phyloP scores from a whole-genome alignment of 1,140 invertebrate genomes.

The Diprion similis region DNA sequence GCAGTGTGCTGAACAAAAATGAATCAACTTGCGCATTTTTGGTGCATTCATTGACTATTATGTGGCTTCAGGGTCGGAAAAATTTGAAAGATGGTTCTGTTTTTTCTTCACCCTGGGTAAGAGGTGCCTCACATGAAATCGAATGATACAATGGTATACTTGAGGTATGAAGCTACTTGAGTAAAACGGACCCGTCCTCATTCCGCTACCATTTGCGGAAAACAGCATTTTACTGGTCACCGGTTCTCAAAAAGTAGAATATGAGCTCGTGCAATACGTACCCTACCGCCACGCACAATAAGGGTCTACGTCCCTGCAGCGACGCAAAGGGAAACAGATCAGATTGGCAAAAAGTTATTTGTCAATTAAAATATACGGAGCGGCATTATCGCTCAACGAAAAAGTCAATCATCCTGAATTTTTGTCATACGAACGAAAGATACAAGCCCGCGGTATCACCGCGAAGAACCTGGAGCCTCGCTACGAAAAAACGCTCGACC shows the following conservation, averaged over 20 bases:
- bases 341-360: slow-evolving; percentile 38
- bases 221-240: slow-evolving; percentile 44
- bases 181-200: slow-evolving; percentile 37
- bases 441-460: not conserved
- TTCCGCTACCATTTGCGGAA: slow-evolving; percentile 48
- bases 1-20: no score
- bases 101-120: slow-evolving; percentile 11
- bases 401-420: slow-evolving; percentile 10
- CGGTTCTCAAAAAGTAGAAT: slow-evolving; percentile 11
- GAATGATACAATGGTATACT: slow-evolving; percentile 35
- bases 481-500: not conserved
- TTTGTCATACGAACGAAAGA: not conserved
- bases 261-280: slow-evolving; percentile 8
- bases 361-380: slow-evolving; percentile 40
- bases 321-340: slow-evolving; percentile 1
- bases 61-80: no score
- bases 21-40: no score
- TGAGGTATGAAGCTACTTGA: not conserved
- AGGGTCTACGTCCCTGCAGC: slow-evolving; percentile 35
- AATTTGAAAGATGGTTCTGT: not conserved
- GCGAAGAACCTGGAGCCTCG: not conserved
- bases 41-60: no score
- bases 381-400: slow-evolving; percentile 28
- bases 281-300: slow-evolving; percentile 24
- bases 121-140: slow-evolving; percentile 38